These are phyloP conservation scores for Leuctra nigra DNA, from an alignment of 2,888 invertebrate genomes.

Conservation along the genomic window DNA sequence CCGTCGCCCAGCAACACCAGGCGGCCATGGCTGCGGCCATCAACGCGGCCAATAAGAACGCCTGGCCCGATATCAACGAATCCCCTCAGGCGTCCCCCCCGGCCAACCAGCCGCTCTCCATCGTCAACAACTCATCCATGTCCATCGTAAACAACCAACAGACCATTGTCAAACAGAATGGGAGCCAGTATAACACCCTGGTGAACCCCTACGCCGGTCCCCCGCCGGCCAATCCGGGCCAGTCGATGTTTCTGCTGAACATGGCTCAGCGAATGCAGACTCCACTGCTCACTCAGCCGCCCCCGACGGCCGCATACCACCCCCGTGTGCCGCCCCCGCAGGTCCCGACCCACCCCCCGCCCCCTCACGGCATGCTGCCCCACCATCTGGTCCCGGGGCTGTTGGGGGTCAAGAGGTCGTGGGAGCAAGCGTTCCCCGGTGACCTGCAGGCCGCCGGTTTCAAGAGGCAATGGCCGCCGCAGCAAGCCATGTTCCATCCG, in stretches of 20 bases:
- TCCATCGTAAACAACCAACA: neutral
- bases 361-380: constrained; percentile 26
- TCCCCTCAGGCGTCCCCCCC: neutral
- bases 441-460: constrained; percentile 31
- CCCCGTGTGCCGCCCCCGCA: constrained; percentile 32
- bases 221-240: constrained; percentile 20
- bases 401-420: constrained; percentile 55
- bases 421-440: constrained; percentile 64
- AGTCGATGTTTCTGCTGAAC: constrained; percentile 25
- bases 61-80: neutral
- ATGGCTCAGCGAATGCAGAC: constrained; percentile 24
- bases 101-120: neutral
- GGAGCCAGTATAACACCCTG: neutral
- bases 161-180: neutral
- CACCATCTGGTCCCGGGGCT: constrained; percentile 38
- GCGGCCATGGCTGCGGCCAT: constrained; percentile 47
- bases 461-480: constrained; percentile 31
- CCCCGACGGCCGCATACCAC: constrained; percentile 35
- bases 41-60: constrained; percentile 22
- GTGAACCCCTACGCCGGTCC: constrained; percentile 42
- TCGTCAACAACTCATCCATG: constrained; percentile 1
- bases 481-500: constrained; percentile 36
- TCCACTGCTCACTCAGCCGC: constrained; percentile 21
- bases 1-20: constrained; percentile 54
- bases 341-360: constrained; percentile 23